Evolutionary conservation across 2,888 invertebrate genomes (phyloP), one percentile per base, ranked within the genome.

Genomic region (Amphimallon solstitiale): DNA sequence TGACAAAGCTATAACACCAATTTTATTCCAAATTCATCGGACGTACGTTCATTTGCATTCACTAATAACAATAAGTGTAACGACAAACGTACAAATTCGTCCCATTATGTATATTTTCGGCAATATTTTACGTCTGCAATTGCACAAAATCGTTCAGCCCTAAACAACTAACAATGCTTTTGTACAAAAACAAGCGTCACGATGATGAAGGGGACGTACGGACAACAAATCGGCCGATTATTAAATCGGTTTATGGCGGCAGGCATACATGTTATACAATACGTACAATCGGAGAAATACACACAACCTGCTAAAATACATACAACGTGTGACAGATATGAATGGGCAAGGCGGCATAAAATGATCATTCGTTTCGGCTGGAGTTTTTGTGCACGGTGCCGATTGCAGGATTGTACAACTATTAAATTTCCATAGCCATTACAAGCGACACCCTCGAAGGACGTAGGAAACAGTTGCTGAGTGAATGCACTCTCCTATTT

Each of bases 401-500:
- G 75, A 77, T 75, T 76, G 75, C 73, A 73, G 77, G 75, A 78
- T 77, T 78, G 77, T 76, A 72, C 73, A 69, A 72, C 77, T 77
- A 78, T 79, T 79, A 79, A 79, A 80, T 79, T 80, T 80, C 78
- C 76, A 76, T 77, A 76, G 72, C 73, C 73, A 74, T 78, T 78
- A 76, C 71, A 65, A 70, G 64, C 61, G 68, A 70, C 71, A 68
- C 72, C 70, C 75, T 72, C 71, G 75, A 69, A 71, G 70, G 71
- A 70, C 68, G 67, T 59, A 65, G 66, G 68, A 61, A 66, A 61
- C 66, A 66, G 61, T 66, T 66, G 66, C 52, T 35, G 61, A 61
- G 56, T 56, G 38, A 65, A 48, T 15, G 48, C 56, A 23, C 21
- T 21, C 35, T 10, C 40, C 19, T 49, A 19, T 40, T 14, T 56